Conservation (phyloP, 2,113 vertebrate genomes). For the Apodemus sylvaticus region DNA sequence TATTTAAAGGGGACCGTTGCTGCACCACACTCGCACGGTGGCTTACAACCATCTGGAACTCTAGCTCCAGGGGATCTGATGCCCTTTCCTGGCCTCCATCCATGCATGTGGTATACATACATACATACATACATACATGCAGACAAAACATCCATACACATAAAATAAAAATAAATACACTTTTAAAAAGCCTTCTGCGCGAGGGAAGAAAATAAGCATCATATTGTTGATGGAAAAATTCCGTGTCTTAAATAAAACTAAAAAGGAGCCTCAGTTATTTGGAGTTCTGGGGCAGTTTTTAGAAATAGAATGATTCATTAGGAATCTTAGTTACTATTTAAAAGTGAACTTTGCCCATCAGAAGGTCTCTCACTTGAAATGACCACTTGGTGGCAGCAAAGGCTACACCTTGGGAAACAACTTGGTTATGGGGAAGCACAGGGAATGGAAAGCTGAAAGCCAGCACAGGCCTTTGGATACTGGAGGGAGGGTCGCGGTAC, state of each 20-base stretch:
- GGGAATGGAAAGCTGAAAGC: fast-evolving
- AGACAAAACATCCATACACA: not conserved
- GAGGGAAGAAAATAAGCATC: not conserved
- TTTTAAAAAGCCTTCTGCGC: not conserved
- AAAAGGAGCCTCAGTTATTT: not conserved
- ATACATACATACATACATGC: not conserved
- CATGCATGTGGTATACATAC: not conserved
- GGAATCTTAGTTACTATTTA: not conserved
- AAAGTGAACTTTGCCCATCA: not conserved
- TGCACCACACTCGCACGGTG: not conserved
- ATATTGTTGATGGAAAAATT: not conserved
- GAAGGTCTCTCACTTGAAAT: not conserved
- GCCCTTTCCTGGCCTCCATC: not conserved
- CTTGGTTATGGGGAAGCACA: fast-evolving
- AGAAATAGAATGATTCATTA: not conserved
- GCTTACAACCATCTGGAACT: not conserved
- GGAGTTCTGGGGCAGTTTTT: not conserved
- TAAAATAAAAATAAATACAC: not conserved
- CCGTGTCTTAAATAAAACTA: not conserved
- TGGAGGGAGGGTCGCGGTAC: not conserved
- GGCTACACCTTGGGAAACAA: not conserved
- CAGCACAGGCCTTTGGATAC: not conserved
- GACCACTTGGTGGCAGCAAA: slow-evolving; percentile 62
- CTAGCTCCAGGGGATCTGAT: not conserved
- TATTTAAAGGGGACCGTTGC: not conserved